A percentile compares a stretch with the other conserved stretches of the same genome.
Evolutionary conservation across 2,113 vertebrate species (phyloP).

Genomic region (Probosciger aterrimus): DNA sequence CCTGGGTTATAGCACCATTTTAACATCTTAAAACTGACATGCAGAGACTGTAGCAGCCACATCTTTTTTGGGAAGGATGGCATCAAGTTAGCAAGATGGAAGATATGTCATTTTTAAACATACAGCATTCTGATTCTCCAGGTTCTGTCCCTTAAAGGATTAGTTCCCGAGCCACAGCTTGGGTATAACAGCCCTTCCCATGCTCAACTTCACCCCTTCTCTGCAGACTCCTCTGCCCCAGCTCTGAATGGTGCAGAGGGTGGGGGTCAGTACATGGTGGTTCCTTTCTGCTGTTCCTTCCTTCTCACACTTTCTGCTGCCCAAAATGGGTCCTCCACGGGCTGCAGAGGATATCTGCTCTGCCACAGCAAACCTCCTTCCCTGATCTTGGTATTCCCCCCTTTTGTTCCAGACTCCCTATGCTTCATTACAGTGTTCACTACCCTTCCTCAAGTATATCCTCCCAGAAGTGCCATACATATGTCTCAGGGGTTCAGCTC

Average conservation of each 20-base stretch:
- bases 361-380: not conserved
- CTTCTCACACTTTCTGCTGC: not conserved
- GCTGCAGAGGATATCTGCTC: not conserved
- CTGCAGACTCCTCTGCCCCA: not conserved
- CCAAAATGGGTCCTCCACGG: not conserved
- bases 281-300: not conserved
- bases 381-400: not conserved
- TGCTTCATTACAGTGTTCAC: fast-evolving
- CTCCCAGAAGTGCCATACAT: not conserved
- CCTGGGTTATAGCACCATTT: not conserved
- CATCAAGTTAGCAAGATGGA: not conserved
- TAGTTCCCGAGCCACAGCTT: not conserved
- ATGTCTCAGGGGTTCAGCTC: not conserved
- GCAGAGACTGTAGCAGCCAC: not conserved
- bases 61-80: not conserved
- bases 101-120: not conserved
- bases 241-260: not conserved
- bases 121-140: not conserved
- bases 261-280: not conserved
- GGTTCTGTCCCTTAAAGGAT: not conserved
- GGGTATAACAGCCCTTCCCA: not conserved
- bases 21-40: not conserved
- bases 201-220: not conserved
- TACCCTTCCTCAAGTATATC: not conserved
- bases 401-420: not conserved